These are phyloP conservation scores for Horisme vitalbata DNA, from an alignment of 2,888 invertebrate species.

Conservation along the genomic window DNA sequence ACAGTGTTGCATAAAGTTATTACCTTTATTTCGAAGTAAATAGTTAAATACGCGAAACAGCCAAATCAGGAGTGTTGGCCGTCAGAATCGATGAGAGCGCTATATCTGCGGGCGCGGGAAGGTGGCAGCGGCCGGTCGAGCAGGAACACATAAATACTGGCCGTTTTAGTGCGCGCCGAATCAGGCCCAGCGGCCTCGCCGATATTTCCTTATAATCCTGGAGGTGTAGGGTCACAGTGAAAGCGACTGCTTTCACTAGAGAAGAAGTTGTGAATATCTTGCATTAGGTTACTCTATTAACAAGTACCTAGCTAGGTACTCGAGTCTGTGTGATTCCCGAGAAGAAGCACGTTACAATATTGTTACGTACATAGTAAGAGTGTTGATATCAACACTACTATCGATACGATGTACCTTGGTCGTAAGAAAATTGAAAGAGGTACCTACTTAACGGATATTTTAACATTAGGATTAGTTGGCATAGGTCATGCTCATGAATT, in stretches of 20 bases:
- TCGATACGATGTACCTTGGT: too few species aligned
- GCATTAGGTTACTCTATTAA: too few species aligned
- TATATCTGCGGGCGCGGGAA: constrained; percentile 28
- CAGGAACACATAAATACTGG: constrained; percentile 68
- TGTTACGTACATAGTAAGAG: too few species aligned
- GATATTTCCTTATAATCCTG: constrained; percentile 61
- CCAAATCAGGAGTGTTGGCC: constrained; percentile 7
- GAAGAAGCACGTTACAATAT: too few species aligned
- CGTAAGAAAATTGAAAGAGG: too few species aligned
- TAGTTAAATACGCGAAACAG: background rate
- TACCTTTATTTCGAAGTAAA: constrained; percentile 1
- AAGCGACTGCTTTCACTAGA: background rate
- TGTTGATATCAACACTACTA: too few species aligned
- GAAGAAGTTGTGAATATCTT: too few species aligned
- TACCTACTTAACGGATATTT: too few species aligned
- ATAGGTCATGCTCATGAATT: too few species aligned
- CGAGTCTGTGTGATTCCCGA: too few species aligned
- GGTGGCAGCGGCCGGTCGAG: constrained; percentile 43
- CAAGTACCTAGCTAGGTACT: too few species aligned
- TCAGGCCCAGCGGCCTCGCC: constrained; percentile 55
- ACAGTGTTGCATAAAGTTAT: constrained; percentile 8
- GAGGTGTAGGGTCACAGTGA: constrained; percentile 12
- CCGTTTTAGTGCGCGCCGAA: constrained; percentile 62
- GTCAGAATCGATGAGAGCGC: constrained; percentile 27
- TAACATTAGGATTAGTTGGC: too few species aligned